Percentiles rank a stretch among this genome's conserved stretches.
Conservation (phyloP, 1,140 invertebrate species). For the Cydia fagiglandana region DNA sequence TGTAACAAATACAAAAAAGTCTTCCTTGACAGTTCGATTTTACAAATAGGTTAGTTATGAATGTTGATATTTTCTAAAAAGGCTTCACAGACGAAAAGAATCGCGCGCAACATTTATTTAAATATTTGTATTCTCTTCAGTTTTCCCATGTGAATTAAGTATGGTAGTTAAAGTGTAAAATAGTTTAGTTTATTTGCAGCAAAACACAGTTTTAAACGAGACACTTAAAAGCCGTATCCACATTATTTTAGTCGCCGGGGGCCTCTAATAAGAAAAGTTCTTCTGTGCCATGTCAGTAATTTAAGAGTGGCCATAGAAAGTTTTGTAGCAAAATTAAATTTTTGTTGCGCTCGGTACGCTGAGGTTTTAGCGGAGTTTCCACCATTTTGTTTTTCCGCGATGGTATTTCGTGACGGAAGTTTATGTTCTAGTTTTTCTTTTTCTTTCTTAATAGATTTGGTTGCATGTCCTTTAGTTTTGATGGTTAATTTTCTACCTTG, state of each 20-base stretch:
- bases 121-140: background rate
- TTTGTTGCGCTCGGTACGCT: slow-evolving; percentile 48
- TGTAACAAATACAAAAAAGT: background rate
- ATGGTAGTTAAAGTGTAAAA: background rate
- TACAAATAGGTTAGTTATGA: background rate
- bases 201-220: background rate
- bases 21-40: background rate
- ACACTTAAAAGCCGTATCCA: slow-evolving; percentile 30
- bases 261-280: slow-evolving; percentile 62
- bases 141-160: background rate
- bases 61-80: no score
- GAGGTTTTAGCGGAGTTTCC: slow-evolving; percentile 35
- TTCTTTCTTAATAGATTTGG: slow-evolving; percentile 15
- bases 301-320: slow-evolving; percentile 60
- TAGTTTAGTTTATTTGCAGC: background rate
- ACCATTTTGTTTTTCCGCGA: slow-evolving; percentile 24
- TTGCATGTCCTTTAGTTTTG: slow-evolving; percentile 9
- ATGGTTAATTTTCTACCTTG: background rate
- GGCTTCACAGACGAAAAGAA: no score
- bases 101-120: background rate
- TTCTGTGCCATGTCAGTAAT: slow-evolving; percentile 57
- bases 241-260: slow-evolving; percentile 32
- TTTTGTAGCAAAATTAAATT: slow-evolving; percentile 65
- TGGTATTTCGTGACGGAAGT: slow-evolving; percentile 20
- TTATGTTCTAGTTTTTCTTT: slow-evolving; percentile 13